Percentiles rank a stretch among this genome's conserved stretches.
phyloP scores from a whole-genome alignment of 2,888 invertebrate genomes.

The Euclidia mi region DNA sequence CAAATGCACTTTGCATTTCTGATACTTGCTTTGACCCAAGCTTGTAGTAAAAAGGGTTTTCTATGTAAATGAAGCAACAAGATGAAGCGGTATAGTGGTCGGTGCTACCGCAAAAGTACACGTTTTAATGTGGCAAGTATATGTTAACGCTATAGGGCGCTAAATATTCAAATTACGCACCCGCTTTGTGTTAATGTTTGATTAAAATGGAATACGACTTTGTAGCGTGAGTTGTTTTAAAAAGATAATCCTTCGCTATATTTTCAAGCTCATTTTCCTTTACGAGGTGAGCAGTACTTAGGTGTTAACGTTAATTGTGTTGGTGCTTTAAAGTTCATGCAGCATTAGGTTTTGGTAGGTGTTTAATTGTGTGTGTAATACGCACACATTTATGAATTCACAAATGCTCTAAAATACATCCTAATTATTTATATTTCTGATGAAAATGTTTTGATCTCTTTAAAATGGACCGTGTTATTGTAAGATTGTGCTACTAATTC shows the following conservation, averaged over 20 bases:
- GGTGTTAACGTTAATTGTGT: slow-evolving; percentile 8
- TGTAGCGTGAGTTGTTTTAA: slow-evolving; percentile 5
- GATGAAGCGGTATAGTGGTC: slow-evolving; percentile 15
- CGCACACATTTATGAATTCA: too few relatives aligned
- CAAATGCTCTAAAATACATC: too few relatives aligned
- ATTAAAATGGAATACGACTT: slow-evolving; percentile 14
- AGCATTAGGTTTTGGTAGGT: neutral
- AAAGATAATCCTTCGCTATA: slow-evolving; percentile 1
- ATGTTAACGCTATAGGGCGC: slow-evolving; percentile 2
- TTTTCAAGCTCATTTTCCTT: slow-evolving; percentile 9
- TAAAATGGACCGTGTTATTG: too few relatives aligned
- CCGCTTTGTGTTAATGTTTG: slow-evolving; percentile 10
- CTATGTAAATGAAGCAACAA: slow-evolving; percentile 34
- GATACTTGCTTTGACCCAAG: slow-evolving; percentile 23
- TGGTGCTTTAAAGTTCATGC: slow-evolving; percentile 1
- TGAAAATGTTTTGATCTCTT: too few relatives aligned
- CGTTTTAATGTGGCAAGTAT: slow-evolving; percentile 14
- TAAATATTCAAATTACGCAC: slow-evolving; percentile 22
- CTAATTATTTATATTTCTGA: too few relatives aligned
- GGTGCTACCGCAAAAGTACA: slow-evolving; percentile 5
- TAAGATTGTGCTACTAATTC: too few relatives aligned
- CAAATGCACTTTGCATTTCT: slow-evolving; percentile 36
- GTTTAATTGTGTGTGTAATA: too few relatives aligned
- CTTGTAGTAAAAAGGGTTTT: slow-evolving; percentile 29
- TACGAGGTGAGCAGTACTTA: slow-evolving; percentile 3